Conservation (phyloP, 1,140 invertebrate genomes). For the Apocrypta bakeri region DNA sequence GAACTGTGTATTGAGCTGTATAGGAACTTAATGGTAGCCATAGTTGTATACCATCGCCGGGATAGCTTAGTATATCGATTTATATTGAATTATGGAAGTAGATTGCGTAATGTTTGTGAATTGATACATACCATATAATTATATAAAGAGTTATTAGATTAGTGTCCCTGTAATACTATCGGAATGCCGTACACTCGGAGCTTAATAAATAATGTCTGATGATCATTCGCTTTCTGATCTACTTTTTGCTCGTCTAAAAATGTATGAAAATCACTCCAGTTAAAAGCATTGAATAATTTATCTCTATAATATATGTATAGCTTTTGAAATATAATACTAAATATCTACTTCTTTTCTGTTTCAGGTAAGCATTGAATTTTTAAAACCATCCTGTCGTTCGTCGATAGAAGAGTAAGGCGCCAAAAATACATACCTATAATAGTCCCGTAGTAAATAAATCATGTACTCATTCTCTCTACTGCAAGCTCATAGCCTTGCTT, state of each 20-base stretch:
- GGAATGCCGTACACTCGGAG: too few species aligned
- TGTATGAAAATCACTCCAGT: too few species aligned
- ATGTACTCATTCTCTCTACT: not conserved
- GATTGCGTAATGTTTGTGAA: too few species aligned
- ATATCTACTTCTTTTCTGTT: conserved; percentile 56
- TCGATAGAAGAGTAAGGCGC: conserved; percentile 38
- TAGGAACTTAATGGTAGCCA: too few species aligned
- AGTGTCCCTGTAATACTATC: not conserved
- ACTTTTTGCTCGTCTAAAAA: not conserved
- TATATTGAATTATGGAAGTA: too few species aligned
- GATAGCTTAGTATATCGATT: too few species aligned
- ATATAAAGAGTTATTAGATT: not conserved
- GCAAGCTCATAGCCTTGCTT: too few species aligned
- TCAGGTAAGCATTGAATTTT: conserved; percentile 62
- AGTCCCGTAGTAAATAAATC: not conserved
- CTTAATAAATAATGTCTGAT: not conserved
- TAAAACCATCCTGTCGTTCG: not conserved
- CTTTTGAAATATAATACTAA: not conserved
- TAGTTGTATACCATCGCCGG: too few species aligned
- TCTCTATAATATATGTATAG: too few species aligned
- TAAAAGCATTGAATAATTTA: too few species aligned
- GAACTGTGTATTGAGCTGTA: too few species aligned
- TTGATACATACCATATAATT: too few species aligned
- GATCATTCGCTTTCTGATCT: not conserved
- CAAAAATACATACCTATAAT: not conserved